Conservation (phyloP, 1,140 invertebrate species). For the Amphibalanus amphitrite region DNA sequence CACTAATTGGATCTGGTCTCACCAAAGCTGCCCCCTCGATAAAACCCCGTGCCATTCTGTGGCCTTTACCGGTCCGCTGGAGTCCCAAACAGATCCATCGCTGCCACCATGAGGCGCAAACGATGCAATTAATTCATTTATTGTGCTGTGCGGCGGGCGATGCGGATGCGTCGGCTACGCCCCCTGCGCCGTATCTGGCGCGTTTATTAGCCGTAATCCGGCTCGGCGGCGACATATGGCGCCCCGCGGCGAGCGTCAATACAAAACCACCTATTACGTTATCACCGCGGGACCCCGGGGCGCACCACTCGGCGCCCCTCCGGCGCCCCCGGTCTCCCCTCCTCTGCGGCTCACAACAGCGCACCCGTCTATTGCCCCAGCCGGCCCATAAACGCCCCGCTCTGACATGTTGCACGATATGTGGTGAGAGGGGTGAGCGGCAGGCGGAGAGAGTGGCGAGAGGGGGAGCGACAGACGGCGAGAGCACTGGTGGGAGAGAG, state of each 20-base stretch:
- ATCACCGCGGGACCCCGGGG: neutral
- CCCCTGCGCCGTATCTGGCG: neutral
- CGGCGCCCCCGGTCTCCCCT: neutral
- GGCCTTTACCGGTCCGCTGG: too few relatives aligned
- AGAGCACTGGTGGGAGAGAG: too few relatives aligned
- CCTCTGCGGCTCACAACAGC: neutral
- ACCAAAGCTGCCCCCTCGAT: too few relatives aligned
- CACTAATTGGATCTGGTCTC: too few relatives aligned
- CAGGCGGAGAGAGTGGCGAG: neutral
- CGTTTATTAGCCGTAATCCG: conserved; percentile 1
- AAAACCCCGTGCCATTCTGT: too few relatives aligned
- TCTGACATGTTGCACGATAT: conserved; percentile 1
- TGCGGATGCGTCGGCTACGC: neutral
- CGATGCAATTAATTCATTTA: neutral
- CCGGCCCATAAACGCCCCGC: neutral
- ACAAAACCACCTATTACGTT: conserved; percentile 1
- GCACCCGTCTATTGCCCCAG: neutral
- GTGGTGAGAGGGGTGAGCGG: neutral
- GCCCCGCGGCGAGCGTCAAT: neutral
- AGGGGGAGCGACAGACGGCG: neutral
- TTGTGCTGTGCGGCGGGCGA: neutral
- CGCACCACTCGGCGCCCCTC: neutral
- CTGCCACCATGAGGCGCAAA: neutral
- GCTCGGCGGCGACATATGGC: neutral
- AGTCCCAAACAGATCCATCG: neutral